A percentile compares a stretch with the other conserved stretches of the same genome.
Evolutionary conservation across 2,888 invertebrate genomes (phyloP).

Genomic region (Dicycla oo): DNA sequence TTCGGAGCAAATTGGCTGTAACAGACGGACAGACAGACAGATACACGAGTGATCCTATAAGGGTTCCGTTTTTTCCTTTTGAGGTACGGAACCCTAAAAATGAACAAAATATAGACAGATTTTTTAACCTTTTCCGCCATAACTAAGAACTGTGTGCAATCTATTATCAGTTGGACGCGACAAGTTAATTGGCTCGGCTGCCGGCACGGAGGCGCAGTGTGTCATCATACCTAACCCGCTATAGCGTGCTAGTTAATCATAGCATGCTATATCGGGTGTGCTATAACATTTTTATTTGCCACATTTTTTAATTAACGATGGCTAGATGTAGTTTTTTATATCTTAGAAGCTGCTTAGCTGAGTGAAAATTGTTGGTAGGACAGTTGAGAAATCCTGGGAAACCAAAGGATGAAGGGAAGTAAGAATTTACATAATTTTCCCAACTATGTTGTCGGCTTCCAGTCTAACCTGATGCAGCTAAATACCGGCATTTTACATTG

Average conservation of each 20-base stretch:
- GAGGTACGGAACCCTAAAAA: neutral
- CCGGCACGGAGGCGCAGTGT: slow-evolving; percentile 26
- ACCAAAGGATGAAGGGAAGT: too few relatives aligned
- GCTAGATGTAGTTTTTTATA: neutral
- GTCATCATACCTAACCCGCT: slow-evolving; percentile 31
- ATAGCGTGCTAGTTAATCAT: slow-evolving; percentile 15
- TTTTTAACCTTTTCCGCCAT: slow-evolving; percentile 8
- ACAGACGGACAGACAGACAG: too few relatives aligned
- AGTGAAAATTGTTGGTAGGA: neutral
- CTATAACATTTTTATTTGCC: slow-evolving; percentile 12
- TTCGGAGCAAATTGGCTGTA: too few relatives aligned
- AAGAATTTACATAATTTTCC: too few relatives aligned
- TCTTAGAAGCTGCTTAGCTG: neutral
- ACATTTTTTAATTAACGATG: slow-evolving; percentile 21
- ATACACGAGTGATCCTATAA: too few relatives aligned
- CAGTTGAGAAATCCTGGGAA: neutral
- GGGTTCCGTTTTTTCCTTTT: too few relatives aligned
- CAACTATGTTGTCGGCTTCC: too few relatives aligned
- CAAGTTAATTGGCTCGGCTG: slow-evolving; percentile 59
- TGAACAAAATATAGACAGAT: neutral
- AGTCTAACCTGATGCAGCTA: too few relatives aligned
- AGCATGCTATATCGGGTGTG: slow-evolving; percentile 2
- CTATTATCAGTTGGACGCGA: slow-evolving; percentile 48
- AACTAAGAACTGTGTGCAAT: slow-evolving; percentile 29
- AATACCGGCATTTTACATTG: too few relatives aligned